Conservation (phyloP, 2,888 invertebrate species). For the Macropis europaea region DNA sequence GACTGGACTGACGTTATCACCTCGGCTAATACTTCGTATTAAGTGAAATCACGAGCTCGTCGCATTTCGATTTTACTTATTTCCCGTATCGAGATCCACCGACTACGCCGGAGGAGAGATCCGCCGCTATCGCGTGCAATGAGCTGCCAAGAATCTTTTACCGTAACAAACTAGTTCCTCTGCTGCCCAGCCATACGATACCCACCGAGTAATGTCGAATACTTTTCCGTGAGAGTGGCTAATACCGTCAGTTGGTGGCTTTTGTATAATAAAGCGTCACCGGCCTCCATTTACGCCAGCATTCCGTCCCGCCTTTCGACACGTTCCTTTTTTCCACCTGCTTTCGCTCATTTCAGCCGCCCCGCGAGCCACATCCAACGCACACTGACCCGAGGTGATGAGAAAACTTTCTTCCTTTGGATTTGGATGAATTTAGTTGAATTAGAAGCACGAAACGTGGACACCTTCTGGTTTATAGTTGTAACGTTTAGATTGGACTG, state of each 20-base stretch:
- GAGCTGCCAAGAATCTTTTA: slow-evolving; percentile 61
- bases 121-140: slow-evolving; percentile 51
- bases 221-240: slow-evolving; percentile 48
- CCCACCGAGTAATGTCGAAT: slow-evolving; percentile 52
- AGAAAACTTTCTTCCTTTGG: too few species aligned
- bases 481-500: too few species aligned
- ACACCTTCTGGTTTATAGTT: too few species aligned
- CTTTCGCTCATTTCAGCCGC: too few species aligned
- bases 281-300: slow-evolving; percentile 20
- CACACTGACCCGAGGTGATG: too few species aligned
- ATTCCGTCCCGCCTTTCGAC: slow-evolving; percentile 28
- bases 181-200: slow-evolving; percentile 56
- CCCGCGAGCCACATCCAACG: too few species aligned
- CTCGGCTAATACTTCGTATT: slow-evolving; percentile 47
- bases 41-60: slow-evolving; percentile 49
- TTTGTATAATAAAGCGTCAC: slow-evolving; percentile 48
- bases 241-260: slow-evolving; percentile 44
- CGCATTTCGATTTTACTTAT: slow-evolving; percentile 31
- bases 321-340: background rate
- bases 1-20: slow-evolving; percentile 43
- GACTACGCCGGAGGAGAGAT: slow-evolving; percentile 31
- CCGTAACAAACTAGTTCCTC: slow-evolving; percentile 62
- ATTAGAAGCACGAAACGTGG: too few species aligned
- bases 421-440: too few species aligned
- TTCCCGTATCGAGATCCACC: slow-evolving; percentile 44